Evolutionary conservation across 2,888 invertebrate species (phyloP).

Genomic region (Scaptomyza reducta): DNA sequence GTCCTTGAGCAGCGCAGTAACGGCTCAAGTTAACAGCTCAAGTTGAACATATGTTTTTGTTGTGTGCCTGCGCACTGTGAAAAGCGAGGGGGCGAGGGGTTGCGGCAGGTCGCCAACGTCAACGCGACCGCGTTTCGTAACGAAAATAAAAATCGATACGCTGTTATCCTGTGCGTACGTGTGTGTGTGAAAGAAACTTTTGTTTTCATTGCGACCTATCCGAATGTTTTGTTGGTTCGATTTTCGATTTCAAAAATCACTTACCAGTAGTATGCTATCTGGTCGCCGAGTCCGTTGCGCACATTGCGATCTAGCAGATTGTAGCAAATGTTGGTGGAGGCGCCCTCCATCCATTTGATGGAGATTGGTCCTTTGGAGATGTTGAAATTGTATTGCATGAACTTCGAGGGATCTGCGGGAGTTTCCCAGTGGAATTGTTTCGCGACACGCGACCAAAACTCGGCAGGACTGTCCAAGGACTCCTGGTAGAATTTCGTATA

Average conservation of each 20-base stretch:
- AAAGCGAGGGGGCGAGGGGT: slow-evolving; percentile 6
- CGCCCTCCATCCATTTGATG: slow-evolving; percentile 97
- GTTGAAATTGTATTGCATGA: slow-evolving; percentile 96
- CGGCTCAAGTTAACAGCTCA: background rate
- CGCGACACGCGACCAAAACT: slow-evolving; percentile 97
- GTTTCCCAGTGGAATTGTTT: slow-evolving; percentile 97
- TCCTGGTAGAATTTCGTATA: slow-evolving; percentile 93
- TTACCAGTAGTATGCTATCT: slow-evolving; percentile 97
- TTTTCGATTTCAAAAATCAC: slow-evolving; percentile 81
- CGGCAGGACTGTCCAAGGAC: slow-evolving; percentile 94
- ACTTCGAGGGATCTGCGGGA: slow-evolving; percentile 89
- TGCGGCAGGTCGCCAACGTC: slow-evolving; percentile 37
- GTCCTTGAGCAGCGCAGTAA: slow-evolving; percentile 37
- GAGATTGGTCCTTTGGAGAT: slow-evolving; percentile 93
- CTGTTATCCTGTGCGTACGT: slow-evolving; percentile 32
- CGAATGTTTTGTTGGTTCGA: slow-evolving; percentile 19
- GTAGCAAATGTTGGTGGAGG: slow-evolving; percentile 97
- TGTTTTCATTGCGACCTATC: slow-evolving; percentile 64
- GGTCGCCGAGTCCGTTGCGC: slow-evolving; percentile 94
- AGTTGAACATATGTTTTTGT: slow-evolving; percentile 40
- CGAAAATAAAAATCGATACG: slow-evolving; percentile 50
- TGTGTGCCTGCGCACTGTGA: slow-evolving; percentile 42
- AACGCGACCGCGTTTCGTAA: slow-evolving; percentile 58
- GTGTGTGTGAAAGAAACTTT: slow-evolving; percentile 39
- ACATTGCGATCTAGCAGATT: slow-evolving; percentile 97